phyloP scores from a whole-genome alignment of 64 coral and sea anemone genomes.

The Stylophora pistillata region DNA sequence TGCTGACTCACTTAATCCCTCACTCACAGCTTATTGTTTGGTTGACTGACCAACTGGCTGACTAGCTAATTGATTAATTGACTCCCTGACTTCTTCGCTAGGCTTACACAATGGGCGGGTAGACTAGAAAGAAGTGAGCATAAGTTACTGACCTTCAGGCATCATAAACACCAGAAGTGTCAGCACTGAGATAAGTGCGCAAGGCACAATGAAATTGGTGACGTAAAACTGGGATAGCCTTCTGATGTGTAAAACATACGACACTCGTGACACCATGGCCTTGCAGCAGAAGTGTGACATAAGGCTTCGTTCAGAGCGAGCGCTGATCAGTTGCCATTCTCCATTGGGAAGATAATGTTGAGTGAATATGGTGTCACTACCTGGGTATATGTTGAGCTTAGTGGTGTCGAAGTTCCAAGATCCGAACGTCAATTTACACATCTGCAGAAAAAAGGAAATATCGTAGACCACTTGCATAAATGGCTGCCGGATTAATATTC shows the following conservation, averaged over 20 bases:
- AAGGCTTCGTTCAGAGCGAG: conserved; percentile 52
- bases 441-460: neutral
- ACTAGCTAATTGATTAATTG: neutral
- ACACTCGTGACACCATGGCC: conserved; percentile 67
- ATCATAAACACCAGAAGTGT: conserved; percentile 86
- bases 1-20: neutral
- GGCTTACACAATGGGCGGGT: neutral
- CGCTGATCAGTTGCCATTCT: conserved; percentile 78
- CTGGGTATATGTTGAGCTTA: conserved; percentile 64
- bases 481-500: too few species aligned
- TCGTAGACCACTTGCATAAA: too few species aligned
- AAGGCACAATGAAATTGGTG: conserved; percentile 90
- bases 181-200: conserved; percentile 79
- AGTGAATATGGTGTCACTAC: conserved; percentile 27
- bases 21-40: too few species aligned
- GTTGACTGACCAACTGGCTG: neutral
- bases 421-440: conserved; percentile 81
- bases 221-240: conserved; percentile 73
- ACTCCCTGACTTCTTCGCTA: neutral
- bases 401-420: conserved; percentile 86
- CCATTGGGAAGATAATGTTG: conserved; percentile 61
- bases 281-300: conserved; percentile 80
- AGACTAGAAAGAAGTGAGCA: neutral
- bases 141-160: conserved; percentile 65
- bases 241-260: conserved; percentile 81